Base-by-base conservation (phyloP, 2,113 vertebrate species). In the Ploceus nigricollis region DNA sequence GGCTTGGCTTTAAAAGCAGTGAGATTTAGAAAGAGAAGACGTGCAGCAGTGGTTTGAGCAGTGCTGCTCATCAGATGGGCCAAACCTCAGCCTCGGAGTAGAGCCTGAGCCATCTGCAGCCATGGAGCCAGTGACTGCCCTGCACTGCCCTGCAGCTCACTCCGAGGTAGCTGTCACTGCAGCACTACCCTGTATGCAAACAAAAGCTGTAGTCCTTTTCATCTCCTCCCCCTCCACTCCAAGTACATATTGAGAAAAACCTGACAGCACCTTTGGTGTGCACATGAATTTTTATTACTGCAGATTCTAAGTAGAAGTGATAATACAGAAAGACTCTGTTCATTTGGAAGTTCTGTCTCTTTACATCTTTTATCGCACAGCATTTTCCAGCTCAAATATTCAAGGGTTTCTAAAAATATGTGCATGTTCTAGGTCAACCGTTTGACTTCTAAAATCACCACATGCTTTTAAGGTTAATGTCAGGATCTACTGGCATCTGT, bases 311-410 rank as follows among this genome's bases (percentile, higher is more conserved):
- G 64, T 0, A 51, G 48, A 84, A 76, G 58, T 18, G 51, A 69
- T 64, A 82, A 89, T 16, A 78, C 27, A 87, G 56, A 60, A 78
- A 83, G 28, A 72, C 7, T 8, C 16, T 77, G 14, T n/a, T 73
- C 76, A 65, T 82, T 76, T 70, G 30, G 11, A 40, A 73, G 80
- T 63, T 77, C 9, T 80, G 15, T 7, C 42, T 64, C 53, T 66
- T 94, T 60, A 50, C 15, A 64, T 56, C 63, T 90, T 79, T 58
- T 47, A 70, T 30, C 22, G 39, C 33, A 90, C 13, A 81, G 20
- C 6, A 27, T 83, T 92, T 92, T 81, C 60, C 76, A 82, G n/a
- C 25, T 81, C 84, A 92, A 96, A 75, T 81, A 90, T 70, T 92
- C 58, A 77, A 65, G 33, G 7, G 13, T 82, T 84, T 89, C 53